These are phyloP conservation scores for Percopsis omiscomaycus DNA, from an alignment of 2,797 vertebrate species.

Conservation along the genomic window DNA sequence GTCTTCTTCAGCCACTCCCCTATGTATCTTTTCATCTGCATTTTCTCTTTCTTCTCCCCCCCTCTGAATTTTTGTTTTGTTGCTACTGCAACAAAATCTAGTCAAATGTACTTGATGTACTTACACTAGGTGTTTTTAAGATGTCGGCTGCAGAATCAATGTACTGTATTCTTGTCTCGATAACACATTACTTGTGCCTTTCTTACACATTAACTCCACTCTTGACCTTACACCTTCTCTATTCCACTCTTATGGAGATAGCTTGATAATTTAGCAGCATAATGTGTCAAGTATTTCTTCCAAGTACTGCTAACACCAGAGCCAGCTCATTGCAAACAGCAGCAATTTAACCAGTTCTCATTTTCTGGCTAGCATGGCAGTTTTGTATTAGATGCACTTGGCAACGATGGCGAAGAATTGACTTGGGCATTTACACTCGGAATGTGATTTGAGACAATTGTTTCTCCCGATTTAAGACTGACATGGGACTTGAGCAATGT, in stretches of 20 bases:
- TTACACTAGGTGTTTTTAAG: neutral
- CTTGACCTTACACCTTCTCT: constrained; percentile 21
- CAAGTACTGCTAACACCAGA: constrained; percentile 7
- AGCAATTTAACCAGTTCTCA: neutral
- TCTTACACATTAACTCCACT: neutral
- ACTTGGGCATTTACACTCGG: neutral
- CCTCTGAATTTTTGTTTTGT: constrained; percentile 12
- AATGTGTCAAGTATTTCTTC: constrained; percentile 25
- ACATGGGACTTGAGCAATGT: no score
- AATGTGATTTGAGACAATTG: no score
- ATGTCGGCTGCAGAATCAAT: constrained; percentile 19
- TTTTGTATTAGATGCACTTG: neutral
- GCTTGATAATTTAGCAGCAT: constrained; percentile 21
- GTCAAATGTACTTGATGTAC: neutral
- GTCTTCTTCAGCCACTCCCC: constrained; percentile 51
- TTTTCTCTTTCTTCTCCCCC: constrained; percentile 18
- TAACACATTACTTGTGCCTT: constrained; percentile 21
- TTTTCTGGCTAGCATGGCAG: constrained; percentile 13
- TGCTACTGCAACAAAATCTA: constrained; percentile 18
- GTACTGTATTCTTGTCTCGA: neutral
- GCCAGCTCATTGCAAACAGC: constrained; percentile 6
- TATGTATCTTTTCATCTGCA: constrained; percentile 24
- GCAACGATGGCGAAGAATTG: neutral
- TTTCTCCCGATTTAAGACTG: no score
- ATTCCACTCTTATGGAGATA: neutral